Evolutionary conservation across 2,113 vertebrate species (phyloP).

Genomic region (Glaucomys volans): DNA sequence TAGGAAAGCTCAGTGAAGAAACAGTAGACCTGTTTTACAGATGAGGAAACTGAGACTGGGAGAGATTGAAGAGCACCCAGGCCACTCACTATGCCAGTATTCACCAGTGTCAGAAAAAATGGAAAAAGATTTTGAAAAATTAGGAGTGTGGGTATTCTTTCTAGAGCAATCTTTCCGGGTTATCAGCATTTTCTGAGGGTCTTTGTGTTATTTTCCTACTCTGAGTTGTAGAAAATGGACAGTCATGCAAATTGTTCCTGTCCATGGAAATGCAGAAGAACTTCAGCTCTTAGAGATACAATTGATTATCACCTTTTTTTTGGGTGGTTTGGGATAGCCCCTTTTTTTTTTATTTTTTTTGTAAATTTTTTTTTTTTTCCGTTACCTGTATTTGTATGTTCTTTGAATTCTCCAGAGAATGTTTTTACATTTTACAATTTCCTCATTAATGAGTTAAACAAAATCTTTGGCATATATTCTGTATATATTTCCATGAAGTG

Average conservation of each 20-base stretch:
- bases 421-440: neutral
- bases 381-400: neutral
- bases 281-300: neutral
- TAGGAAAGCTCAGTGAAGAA: neutral
- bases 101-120: neutral
- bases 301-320: neutral
- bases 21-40: neutral
- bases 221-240: neutral
- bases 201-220: neutral
- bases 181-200: neutral
- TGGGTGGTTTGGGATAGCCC: neutral
- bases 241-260: neutral
- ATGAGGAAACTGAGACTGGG: neutral
- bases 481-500: slow-evolving; percentile 41
- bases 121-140: neutral
- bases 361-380: neutral
- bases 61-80: too few relatives aligned
- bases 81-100: neutral
- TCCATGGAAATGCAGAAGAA: neutral
- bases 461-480: slow-evolving; percentile 43
- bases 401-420: slow-evolving; percentile 32
- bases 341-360: neutral
- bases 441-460: slow-evolving; percentile 33
- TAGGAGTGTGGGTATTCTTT: neutral
- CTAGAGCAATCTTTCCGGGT: neutral